Evolutionary conservation across 1,140 invertebrate species (phyloP).

Genomic region (honey bee (Apis mellifera)): DNA sequence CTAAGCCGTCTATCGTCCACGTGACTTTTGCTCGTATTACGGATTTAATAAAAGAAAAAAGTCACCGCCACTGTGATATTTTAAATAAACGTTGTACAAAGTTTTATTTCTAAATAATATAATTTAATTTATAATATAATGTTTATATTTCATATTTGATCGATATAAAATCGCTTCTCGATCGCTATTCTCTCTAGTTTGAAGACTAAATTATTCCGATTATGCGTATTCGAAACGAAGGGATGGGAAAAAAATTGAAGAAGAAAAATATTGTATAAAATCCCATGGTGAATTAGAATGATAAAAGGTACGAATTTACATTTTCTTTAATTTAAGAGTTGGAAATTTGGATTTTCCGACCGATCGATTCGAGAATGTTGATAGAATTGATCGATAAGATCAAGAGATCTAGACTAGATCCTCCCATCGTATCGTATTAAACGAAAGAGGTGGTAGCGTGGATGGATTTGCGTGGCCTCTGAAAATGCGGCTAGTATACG

Average conservation of each 20-base stretch:
- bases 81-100: too few relatives aligned
- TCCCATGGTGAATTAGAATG: too few relatives aligned
- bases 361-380: constrained; percentile 29
- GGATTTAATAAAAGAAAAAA: not conserved
- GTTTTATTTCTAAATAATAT: too few relatives aligned
- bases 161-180: too few relatives aligned
- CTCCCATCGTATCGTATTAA: constrained; percentile 40
- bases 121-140: too few relatives aligned
- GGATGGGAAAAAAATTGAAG: too few relatives aligned
- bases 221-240: too few relatives aligned
- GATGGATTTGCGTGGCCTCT: constrained; percentile 22
- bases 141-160: too few relatives aligned
- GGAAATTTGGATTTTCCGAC: constrained; percentile 2
- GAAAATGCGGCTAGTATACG: constrained; percentile 43
- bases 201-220: too few relatives aligned
- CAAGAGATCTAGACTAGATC: not conserved
- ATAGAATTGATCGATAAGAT: constrained; percentile 58
- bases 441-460: constrained; percentile 33
- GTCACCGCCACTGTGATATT: too few relatives aligned
- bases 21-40: not conserved
- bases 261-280: too few relatives aligned
- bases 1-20: not conserved
- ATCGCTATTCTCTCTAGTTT: too few relatives aligned
- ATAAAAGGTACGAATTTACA: not conserved
- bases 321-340: not conserved